Percentiles rank a stretch among this genome's conserved stretches.
These are phyloP conservation scores for Botia kubotai DNA, from an alignment of 2,797 vertebrate species.

Conservation along the genomic window DNA sequence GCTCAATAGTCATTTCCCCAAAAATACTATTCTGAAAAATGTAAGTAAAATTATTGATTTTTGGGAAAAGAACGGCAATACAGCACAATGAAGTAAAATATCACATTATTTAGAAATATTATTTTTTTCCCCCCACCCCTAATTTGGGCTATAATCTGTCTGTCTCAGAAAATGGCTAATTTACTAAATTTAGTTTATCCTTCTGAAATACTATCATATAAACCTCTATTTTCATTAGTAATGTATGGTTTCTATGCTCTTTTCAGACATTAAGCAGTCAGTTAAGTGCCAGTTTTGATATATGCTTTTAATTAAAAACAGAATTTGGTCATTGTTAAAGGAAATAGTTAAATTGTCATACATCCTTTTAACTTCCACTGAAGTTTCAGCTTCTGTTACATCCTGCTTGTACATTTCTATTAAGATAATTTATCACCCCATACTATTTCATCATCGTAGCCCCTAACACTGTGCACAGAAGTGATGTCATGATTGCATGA, in stretches of 20 bases:
- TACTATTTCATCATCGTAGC: not conserved
- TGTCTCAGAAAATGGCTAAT: not conserved
- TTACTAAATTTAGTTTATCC: not conserved
- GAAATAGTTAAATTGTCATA: not conserved
- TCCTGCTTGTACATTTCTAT: not conserved
- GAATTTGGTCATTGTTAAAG: not conserved
- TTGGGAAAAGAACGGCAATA: too few species aligned
- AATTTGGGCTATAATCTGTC: not conserved
- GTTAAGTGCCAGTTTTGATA: not conserved
- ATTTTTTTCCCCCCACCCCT: not conserved
- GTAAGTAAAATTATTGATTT: too few species aligned
- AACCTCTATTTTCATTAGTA: not conserved
- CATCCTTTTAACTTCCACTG: not conserved
- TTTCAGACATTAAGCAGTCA: not conserved
- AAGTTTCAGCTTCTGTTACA: not conserved
- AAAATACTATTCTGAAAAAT: too few species aligned
- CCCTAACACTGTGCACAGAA: not conserved
- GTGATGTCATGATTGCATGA: slow-evolving; percentile 17
- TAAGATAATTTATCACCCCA: not conserved
- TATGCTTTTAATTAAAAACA: not conserved
- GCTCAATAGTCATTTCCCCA: not conserved
- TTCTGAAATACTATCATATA: slow-evolving; percentile 6
- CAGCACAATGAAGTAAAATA: not conserved
- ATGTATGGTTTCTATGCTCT: not conserved
- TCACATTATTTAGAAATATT: not conserved